phyloP scores from a whole-genome alignment of 2,888 invertebrate species.

The Amblyteles armatorius region DNA sequence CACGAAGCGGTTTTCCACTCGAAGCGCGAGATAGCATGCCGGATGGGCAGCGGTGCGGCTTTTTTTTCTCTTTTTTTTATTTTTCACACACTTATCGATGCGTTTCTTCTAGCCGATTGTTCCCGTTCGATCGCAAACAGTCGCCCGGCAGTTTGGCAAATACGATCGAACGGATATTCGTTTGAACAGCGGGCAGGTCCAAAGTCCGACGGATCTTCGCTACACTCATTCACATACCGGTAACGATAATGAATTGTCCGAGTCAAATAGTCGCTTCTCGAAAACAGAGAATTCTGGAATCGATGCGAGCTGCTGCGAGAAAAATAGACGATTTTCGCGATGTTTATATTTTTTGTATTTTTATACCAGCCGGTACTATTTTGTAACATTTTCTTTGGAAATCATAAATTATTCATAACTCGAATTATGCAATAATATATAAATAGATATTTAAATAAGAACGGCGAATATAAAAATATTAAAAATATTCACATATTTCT shows the following conservation, averaged over 20 bases:
- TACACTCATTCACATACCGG: constrained; percentile 8
- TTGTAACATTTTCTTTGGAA: no score
- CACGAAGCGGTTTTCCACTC: constrained; percentile 42
- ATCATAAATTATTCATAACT: no score
- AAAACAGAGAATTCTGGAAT: constrained; percentile 23
- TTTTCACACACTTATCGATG: constrained; percentile 1
- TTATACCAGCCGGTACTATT: background rate
- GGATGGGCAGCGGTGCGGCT: constrained; percentile 6
- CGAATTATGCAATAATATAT: no score
- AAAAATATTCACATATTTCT: no score
- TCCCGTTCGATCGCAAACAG: constrained; percentile 45
- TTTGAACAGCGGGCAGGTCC: constrained; percentile 56
- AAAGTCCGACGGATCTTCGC: constrained; percentile 31
- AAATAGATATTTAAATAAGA: no score
- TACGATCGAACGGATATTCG: constrained; percentile 50
- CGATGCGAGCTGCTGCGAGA: background rate
- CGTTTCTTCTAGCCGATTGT: constrained; percentile 28
- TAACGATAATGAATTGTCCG: constrained; percentile 31
- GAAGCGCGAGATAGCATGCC: constrained; percentile 7
- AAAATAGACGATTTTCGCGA: background rate
- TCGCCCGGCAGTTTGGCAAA: constrained; percentile 46
- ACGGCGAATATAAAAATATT: no score
- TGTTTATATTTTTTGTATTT: background rate
- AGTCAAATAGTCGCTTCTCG: constrained; percentile 5
- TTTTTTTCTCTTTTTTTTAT: background rate